Evolutionary conservation across 2,888 invertebrate species (phyloP).

Genomic region (Gortyna flavago): DNA sequence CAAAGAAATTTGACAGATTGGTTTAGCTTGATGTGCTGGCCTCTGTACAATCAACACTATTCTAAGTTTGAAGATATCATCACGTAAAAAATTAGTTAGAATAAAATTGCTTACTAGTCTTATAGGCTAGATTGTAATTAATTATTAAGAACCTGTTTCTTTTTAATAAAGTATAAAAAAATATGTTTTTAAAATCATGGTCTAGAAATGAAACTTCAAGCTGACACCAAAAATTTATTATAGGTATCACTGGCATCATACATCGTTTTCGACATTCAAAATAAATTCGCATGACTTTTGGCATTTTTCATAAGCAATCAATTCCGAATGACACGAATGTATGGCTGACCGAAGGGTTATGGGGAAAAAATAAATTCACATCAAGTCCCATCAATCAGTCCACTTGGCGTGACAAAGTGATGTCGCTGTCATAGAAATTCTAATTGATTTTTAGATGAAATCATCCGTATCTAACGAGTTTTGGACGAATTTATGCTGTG

Average conservation of each 20-base stretch:
- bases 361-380: conserved; percentile 78
- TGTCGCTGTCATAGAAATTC: conserved; percentile 76
- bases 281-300: conserved; percentile 67
- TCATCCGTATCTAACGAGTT: conserved; percentile 60
- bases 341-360: conserved; percentile 73
- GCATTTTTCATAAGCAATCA: conserved; percentile 80
- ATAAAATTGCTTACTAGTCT: background rate
- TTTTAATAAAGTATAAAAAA: background rate
- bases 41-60: too few species aligned
- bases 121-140: background rate
- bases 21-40: too few species aligned
- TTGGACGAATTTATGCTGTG: conserved; percentile 28
- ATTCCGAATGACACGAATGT: conserved; percentile 79
- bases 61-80: too few species aligned
- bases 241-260: background rate
- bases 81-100: background rate
- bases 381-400: conserved; percentile 82
- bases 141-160: background rate
- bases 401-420: conserved; percentile 78
- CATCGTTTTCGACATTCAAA: conserved; percentile 31
- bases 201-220: background rate
- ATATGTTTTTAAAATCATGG: background rate
- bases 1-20: too few species aligned
- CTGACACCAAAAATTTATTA: background rate
- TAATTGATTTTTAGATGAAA: conserved; percentile 81